Conservation (phyloP, 2,797 vertebrate species). For the Gymnoscopelus braueri region DNA sequence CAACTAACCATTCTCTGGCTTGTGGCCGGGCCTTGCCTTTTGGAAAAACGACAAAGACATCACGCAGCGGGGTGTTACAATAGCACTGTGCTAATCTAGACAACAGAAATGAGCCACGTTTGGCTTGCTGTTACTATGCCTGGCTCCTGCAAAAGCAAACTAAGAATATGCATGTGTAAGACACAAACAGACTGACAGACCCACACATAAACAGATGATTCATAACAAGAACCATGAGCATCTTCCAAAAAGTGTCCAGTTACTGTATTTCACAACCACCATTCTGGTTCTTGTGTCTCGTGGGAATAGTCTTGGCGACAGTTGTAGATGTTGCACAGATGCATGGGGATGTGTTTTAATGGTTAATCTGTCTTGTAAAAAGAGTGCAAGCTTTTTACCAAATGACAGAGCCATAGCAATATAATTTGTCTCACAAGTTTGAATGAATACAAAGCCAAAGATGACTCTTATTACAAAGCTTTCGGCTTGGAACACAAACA, state of each 20-base stretch:
- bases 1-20: slow-evolving; percentile 15
- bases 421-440: background rate
- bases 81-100: slow-evolving; percentile 15
- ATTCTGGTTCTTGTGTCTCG: background rate
- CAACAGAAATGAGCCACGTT: background rate
- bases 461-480: too few relatives aligned
- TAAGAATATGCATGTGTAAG: background rate
- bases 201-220: background rate
- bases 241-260: background rate
- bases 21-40: slow-evolving; percentile 42
- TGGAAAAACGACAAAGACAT: slow-evolving; percentile 21
- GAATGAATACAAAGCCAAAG: background rate
- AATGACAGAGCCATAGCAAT: too few relatives aligned
- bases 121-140: background rate
- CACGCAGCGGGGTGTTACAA: slow-evolving; percentile 21
- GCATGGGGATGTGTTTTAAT: too few relatives aligned
- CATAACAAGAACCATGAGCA: too few relatives aligned
- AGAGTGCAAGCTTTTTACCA: too few relatives aligned
- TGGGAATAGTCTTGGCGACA: background rate
- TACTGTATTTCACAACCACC: background rate
- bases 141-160: background rate
- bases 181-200: background rate
- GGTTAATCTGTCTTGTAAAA: too few relatives aligned
- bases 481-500: background rate
- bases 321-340: background rate